Percentiles rank a stretch among this genome's conserved stretches.
Evolutionary conservation across 2,113 vertebrate genomes (phyloP).

Genomic region (Peromyscus californicus): DNA sequence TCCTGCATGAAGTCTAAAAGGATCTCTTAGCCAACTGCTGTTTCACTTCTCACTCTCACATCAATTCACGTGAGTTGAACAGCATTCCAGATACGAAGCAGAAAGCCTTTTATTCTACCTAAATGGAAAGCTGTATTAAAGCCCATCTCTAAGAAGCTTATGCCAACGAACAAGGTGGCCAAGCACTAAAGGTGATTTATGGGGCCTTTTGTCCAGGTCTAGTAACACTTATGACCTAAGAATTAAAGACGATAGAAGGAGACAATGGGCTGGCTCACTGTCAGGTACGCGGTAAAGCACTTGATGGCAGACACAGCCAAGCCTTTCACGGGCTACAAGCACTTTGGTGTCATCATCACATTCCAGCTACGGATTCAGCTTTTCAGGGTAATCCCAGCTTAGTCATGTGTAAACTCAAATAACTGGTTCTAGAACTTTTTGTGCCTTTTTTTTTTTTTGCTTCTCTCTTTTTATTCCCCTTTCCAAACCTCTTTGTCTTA

Average conservation of each 20-base stretch:
- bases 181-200: constrained; percentile 70
- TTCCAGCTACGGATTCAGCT: not conserved
- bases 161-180: constrained; percentile 58
- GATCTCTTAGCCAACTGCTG: constrained; percentile 4
- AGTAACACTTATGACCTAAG: constrained; percentile 59
- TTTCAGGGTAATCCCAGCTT: constrained; percentile 17
- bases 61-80: not conserved
- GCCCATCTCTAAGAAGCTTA: constrained; percentile 48
- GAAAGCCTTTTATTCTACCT: constrained; percentile 9
- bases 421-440: not conserved
- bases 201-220: constrained; percentile 55
- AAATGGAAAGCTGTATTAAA: constrained; percentile 60
- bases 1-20: not conserved
- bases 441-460: not conserved
- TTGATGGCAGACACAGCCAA: not conserved
- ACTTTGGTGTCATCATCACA: not conserved
- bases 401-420: constrained; percentile 10
- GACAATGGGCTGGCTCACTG: constrained; percentile 53
- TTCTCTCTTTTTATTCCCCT: not conserved
- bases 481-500: not conserved
- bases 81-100: not conserved
- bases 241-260: constrained; percentile 73
- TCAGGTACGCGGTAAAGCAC: constrained; percentile 29
- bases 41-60: not conserved
- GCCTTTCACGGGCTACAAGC: not conserved